Conservation (phyloP, 2,113 vertebrate genomes). For the Lota lota region DNA sequence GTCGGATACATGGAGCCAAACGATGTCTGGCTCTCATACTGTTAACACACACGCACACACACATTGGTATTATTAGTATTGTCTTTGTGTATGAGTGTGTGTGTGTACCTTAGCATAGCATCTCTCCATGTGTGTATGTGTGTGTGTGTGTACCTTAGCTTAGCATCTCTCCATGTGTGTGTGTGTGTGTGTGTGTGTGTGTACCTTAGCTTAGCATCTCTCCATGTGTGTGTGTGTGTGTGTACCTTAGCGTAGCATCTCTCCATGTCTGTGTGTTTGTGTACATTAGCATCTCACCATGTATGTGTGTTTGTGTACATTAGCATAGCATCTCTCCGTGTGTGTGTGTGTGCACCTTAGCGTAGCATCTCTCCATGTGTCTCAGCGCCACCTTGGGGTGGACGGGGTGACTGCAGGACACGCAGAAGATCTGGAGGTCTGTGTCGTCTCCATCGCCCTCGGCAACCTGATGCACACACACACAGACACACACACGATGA, state of each 20-base stretch:
- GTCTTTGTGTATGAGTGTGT: background rate
- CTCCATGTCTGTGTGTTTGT: constrained; percentile 77
- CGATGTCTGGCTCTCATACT: constrained; percentile 91
- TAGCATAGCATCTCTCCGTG: constrained; percentile 91
- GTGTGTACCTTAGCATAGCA: background rate
- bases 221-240: constrained; percentile 77
- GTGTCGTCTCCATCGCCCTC: constrained; percentile 88
- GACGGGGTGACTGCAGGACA: constrained; percentile 88
- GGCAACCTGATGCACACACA: constrained; percentile 69
- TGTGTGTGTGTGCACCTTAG: constrained; percentile 79
- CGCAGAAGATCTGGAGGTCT: constrained; percentile 90
- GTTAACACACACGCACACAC: constrained; percentile 26
- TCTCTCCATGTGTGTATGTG: too few relatives aligned
- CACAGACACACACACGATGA: too few relatives aligned
- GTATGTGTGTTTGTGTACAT: constrained; percentile 62
- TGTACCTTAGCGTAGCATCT: constrained; percentile 87
- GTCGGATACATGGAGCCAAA: constrained; percentile 93
- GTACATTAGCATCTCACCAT: too few relatives aligned
- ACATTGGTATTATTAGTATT: background rate
- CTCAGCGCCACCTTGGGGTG: constrained; percentile 89
- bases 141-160: too few relatives aligned
- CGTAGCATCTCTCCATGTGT: constrained; percentile 91
- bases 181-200: too few relatives aligned
- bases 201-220: constrained; percentile 88
- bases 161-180: too few relatives aligned